These are phyloP conservation scores for Stomatorhinus ivindoensis DNA, from an alignment of 2,113 vertebrate species.

Conservation along the genomic window DNA sequence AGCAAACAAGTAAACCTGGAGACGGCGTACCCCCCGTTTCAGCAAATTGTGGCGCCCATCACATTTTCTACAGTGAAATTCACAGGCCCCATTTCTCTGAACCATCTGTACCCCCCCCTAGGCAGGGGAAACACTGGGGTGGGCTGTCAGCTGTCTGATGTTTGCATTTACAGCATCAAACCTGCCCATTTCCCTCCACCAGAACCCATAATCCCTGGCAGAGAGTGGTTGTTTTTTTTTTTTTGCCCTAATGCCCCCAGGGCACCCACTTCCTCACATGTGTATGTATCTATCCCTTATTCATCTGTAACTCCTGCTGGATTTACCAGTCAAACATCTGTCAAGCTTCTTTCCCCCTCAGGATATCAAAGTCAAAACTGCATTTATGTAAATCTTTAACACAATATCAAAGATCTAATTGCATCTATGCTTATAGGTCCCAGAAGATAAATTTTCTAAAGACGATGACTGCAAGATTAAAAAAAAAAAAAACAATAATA, in stretches of 20 bases:
- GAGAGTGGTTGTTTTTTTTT: constrained; percentile 27
- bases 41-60: constrained; percentile 46
- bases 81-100: constrained; percentile 18
- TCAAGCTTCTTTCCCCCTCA: constrained; percentile 28
- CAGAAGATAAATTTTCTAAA: constrained; percentile 15
- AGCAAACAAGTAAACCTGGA: constrained; percentile 43
- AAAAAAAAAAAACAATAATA: not conserved
- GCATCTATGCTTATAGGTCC: constrained; percentile 13
- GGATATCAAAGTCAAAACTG: constrained; percentile 20
- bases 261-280: constrained; percentile 54
- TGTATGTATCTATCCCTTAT: constrained; percentile 41
- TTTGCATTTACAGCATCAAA: constrained; percentile 42
- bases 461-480: not conserved
- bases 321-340: constrained; percentile 61
- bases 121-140: constrained; percentile 45
- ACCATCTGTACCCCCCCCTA: constrained; percentile 58
- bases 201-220: constrained; percentile 40
- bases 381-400: constrained; percentile 27
- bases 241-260: constrained; percentile 50
- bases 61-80: constrained; percentile 47
- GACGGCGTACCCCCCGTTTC: constrained; percentile 32
- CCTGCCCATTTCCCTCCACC: constrained; percentile 43
- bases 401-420: constrained; percentile 20
- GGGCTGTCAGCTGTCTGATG: constrained; percentile 55
- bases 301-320: constrained; percentile 45